Evolutionary conservation across 2,113 vertebrate species (phyloP), one percentile per base, ranked within the genome.

Genomic region (Ochotona princeps): DNA sequence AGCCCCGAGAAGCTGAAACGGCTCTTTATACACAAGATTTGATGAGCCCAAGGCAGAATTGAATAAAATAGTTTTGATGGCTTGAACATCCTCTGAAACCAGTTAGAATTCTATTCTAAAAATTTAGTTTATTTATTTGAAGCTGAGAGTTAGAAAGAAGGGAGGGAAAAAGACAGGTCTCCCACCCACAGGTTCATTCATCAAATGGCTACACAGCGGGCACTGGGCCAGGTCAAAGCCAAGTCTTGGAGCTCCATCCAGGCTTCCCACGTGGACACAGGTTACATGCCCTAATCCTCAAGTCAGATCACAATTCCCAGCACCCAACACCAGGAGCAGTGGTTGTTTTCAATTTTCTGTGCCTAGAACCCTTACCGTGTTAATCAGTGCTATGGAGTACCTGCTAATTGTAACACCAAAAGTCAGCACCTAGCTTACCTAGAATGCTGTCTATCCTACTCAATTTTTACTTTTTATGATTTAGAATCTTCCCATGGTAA

Each of bases 201-300:
- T 6, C 6, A 44, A 44, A 44, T 44, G 38, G 38, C 38, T 44
- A 44, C 38, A 44, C 38, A 44, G 38, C 38, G 38, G 38, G 38
- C 4, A 6, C 38, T 44, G 38, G 38, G 38, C 38, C 38, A 44
- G 38, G 38, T 44, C 38, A 3, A 6, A 44, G 38, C 38, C 38
- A 44, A 44, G 38, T 44, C 38, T n/a, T n/a, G 6, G 38, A 44
- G 38, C 6, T 44, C 38, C 38, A 44, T 44, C 38, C 38, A 44
- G 38, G 38, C 38, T 44, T 44, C 38, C 38, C 38, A 44, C 6
- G 38, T 44, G 38, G 38, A 6, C 38, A 44, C 18, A 38, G 7
- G 2, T 5, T 5, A 3, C 17, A 2, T 4, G 1, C 9, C 1
- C 5, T 25, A 17, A 12, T 57, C 15, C 18, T 75, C 11, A 8